A percentile compares a stretch with the other conserved stretches of the same genome.
phyloP scores from a whole-genome alignment of 1,140 invertebrate species.

The Rhopalosiphum maidis region DNA sequence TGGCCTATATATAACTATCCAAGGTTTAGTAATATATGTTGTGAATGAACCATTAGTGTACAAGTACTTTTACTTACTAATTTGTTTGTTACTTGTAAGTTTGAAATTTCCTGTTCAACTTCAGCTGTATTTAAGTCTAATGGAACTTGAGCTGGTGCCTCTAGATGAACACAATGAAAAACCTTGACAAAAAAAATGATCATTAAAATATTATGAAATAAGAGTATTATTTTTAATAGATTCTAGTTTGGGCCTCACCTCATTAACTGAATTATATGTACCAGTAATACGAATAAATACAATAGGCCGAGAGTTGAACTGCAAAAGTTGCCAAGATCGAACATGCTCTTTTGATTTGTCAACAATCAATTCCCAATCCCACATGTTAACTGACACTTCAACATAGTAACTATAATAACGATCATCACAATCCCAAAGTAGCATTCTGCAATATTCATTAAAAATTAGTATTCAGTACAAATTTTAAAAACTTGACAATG shows the following conservation, averaged over 20 bases:
- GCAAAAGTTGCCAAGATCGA: constrained; percentile 90
- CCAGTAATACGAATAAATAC: constrained; percentile 95
- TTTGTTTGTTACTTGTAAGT: constrained; percentile 32
- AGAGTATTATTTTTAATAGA: neutral
- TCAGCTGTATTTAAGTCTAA: neutral
- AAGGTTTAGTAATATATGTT: no score
- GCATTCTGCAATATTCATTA: constrained; percentile 67
- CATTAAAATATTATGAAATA: constrained; percentile 29
- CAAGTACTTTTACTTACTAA: constrained; percentile 12
- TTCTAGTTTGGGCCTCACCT: constrained; percentile 67
- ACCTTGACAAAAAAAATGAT: constrained; percentile 69
- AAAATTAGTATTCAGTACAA: neutral
- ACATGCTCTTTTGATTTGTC: constrained; percentile 79
- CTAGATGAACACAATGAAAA: constrained; percentile 97
- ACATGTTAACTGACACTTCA: constrained; percentile 92
- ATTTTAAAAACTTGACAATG: neutral
- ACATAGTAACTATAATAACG: constrained; percentile 95
- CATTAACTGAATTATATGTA: constrained; percentile 95
- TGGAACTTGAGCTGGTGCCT: constrained; percentile 82
- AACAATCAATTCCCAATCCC: constrained; percentile 86
- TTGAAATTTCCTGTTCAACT: constrained; percentile 22
- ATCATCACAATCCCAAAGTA: constrained; percentile 98
- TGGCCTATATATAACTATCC: no score
- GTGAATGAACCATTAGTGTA: no score
- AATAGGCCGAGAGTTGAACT: constrained; percentile 81